Base-by-base conservation (phyloP, 2,888 invertebrate species). In the Trilocha varians region DNA sequence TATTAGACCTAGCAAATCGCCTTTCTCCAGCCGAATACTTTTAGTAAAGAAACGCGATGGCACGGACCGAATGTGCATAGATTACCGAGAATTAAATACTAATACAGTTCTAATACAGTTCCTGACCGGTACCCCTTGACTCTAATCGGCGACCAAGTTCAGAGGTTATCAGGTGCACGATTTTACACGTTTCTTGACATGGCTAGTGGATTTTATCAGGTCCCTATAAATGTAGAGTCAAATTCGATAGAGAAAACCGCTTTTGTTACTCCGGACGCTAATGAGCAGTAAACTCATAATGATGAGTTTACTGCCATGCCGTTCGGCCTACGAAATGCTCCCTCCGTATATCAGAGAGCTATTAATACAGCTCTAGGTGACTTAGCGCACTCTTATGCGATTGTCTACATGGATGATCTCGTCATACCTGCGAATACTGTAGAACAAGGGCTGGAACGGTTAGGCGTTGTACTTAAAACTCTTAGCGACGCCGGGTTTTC, bases 321-420 rank as follows among this genome's bases (percentile, higher is more conserved):
- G 1, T 48, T 48, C 8, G 48, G 45, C 0, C 13, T 48, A 9
- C 13, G 17, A 3, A 53, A 53, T 18, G 53, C 50, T 0, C 34
- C 40, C 1, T 33, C 45, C 11, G 49, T 49, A 0, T 49, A 44
- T 15, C 49, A 49, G 16, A 13, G 55, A 9, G 52, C 55, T 0
- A 43, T 52, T 1, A 44, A 36, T 2, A 47, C 34, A 9, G 56
- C 57, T 5, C 14, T 59, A 17, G 56, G 51, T 1, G 40, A 41
- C 1, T 36, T 48, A 9, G 38, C 36, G 0, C 16, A 44, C 11
- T 11, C n/a, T 9, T 50, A 46, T 15, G 52, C 32, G 0, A 36
- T 49, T 1, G 36, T 48, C 0, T 58, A 55, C 13, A 32, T 53
- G 3, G 55, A 57, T 38, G 52, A 54, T 18, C 17, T 54, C 16